Base-by-base conservation (phyloP, 2,888 invertebrate species). In the Microplitis manilae region DNA sequence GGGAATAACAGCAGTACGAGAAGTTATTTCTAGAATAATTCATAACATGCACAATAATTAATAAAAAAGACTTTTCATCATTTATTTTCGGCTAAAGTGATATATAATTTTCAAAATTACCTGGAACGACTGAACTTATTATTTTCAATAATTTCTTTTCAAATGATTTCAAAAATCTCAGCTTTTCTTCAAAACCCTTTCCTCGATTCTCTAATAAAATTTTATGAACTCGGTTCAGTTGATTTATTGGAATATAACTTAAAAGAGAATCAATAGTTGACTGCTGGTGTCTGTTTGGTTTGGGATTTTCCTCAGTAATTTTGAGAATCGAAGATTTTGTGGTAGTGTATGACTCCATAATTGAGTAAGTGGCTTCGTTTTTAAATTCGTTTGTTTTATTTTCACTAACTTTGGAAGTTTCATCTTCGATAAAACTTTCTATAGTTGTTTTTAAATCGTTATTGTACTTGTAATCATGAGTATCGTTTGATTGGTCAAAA, bases 111-210 rank as follows among this genome's bases (percentile, higher is more conserved):
- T 30, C n/a, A 61, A 60, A 50, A 20, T 68, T 40, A 69, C n/a
- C 15, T 4, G 15, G 20, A 30, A 70, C 79, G 65, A 78, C 88
- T 92, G 91, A 90, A 95, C 95, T 93, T 83, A 96, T 94, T 85
- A 93, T 93, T 38, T 88, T 87, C 80, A 95, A 89, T 30, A 96
- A 90, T 76, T 91, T 90, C 80, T 93, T 92, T 79, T 92, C 92
- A 75, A 94, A 90, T 17, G 91, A 88, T 81, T 91, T 91, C 75
- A 94, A 90, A 84, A 93, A 93, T 67, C 89, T 87, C 9, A 94
- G 88, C 88, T 94, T 94, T 72, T 92, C 92, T 67, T 85, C 81
- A 0, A 84, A 72, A 9, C 84, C 85, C 4, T 80, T 61, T 0
- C 87, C 84, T n/a, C 88, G 88, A 2, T 86, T 84, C 81, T 85